Base-by-base conservation (phyloP, 1,140 invertebrate species). In the Caenorhabditis elegans region DNA sequence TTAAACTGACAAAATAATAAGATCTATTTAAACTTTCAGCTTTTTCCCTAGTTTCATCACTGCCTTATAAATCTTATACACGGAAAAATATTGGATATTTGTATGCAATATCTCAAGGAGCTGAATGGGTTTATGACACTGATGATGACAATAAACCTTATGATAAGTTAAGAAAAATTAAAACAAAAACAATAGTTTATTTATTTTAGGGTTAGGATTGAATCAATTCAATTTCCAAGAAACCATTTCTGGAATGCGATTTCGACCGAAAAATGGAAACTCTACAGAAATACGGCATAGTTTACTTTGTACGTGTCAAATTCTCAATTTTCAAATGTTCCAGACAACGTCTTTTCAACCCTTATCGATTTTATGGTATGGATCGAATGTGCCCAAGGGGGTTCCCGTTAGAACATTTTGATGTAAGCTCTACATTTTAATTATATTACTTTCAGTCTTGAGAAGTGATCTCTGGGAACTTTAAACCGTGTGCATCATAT, bases 91-190 rank as follows among this genome's bases (percentile, higher is more conserved):
- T 87, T 43, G 86, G 86, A 43, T 87, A 87, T 81, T 83, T 87
- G 53, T 87, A 85, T 84, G 86, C 86, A 6, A 86, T 87, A 46
- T n/a, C 84, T 43, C 76, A 86, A 19, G 89, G 89, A 39, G 89
- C 89, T n/a, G 48, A 88, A 78, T 87, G 85, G 79, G 89, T 90
- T 46, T 90, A 90, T 79, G 89, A 90, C 78, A 90, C 89, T 22
- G 89, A 90, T 83, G 89, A 90, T 81, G 89, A 90, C 80, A 90
- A 90, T 80, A 51, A 83, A 17, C 88, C 88, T 10, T 34, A 80
- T 46, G 85, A 77, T 83, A 65, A 48, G 31, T 60, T n/a, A n/a
- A n/a, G n/a, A n/a, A n/a, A n/a, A 49, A 49, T n/a, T n/a, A n/a
- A n/a, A n/a, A n/a, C n/a, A n/a, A n/a, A n/a, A n/a, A n/a, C n/a